Percentiles rank a stretch among this genome's conserved stretches.
These are phyloP conservation scores for Formicarius rufipectus DNA, from an alignment of 2,113 vertebrate genomes.

Conservation along the genomic window DNA sequence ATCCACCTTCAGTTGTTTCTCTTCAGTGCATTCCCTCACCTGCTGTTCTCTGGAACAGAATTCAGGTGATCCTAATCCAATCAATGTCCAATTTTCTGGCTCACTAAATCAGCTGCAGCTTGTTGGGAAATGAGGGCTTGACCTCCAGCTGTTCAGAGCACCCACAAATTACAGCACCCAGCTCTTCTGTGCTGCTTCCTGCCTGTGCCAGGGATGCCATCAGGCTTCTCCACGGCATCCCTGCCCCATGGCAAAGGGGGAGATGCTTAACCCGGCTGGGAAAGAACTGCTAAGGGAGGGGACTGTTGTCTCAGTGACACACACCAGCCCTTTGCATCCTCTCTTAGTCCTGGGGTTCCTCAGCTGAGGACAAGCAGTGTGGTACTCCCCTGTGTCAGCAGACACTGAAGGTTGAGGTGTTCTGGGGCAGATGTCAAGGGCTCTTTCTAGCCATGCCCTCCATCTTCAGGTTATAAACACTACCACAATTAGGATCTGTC, in stretches of 20 bases:
- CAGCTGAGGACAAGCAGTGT: background rate
- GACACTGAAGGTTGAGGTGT: background rate
- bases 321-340: background rate
- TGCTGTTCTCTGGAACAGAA: background rate
- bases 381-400: background rate
- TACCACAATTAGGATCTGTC: background rate
- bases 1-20: background rate
- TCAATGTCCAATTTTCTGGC: background rate
- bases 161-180: background rate
- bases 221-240: background rate
- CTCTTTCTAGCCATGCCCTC: background rate
- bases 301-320: background rate
- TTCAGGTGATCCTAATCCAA: background rate
- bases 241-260: background rate
- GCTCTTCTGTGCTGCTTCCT: background rate
- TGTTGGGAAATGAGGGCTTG: background rate
- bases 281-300: background rate
- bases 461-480: background rate
- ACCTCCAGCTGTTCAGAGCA: background rate
- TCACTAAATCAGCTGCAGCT: background rate
- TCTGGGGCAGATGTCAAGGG: background rate
- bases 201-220: background rate
- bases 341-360: background rate
- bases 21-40: background rate
- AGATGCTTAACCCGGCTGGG: background rate